Evolutionary conservation across 2,113 vertebrate species (phyloP), one percentile per base, ranked within the genome.

Genomic region (Acrocephalus arundinaceus): DNA sequence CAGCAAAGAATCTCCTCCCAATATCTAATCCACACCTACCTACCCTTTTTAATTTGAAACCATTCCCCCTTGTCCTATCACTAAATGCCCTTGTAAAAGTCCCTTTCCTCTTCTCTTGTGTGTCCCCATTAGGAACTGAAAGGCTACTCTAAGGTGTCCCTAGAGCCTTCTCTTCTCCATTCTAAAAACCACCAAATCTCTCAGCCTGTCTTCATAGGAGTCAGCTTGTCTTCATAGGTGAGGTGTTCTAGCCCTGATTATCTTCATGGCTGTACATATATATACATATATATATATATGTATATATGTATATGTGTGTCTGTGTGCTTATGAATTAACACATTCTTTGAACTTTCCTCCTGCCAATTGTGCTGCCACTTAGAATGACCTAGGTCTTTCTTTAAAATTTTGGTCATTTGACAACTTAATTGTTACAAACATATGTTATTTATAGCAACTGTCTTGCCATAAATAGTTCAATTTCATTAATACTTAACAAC

Each of bases 381-480:
- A 16, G 75, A 94, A 78, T 67, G 74, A 96, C 27, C 52, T 15
- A 94, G 74, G 85, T 95, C 19, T 52, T 71, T 87, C 77, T 87
- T 80, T 66, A 91, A 92, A 92, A 84, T 72, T 63, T 83, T 65
- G 62, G 21, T 76, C 49, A 66, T 76, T 85, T 82, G 84, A 66
- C 54, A 65, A 28, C 54, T 89, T 55, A 96, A 80, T 46, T 85
- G 31, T 80, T 73, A 73, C 3, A 57, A 39, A 62, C 28, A 39
- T 18, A 62, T 39, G 25, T 28, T 28, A 62, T 13, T 39, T 62
- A 39, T 62, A 11, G 66, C n/a, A 93, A 83, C 41, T 77, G 71
- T 78, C 55, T 93, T 74, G 27, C 76, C 95, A 97, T 91, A 96
- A 97, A 96, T 96, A 96, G 58, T 57, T 89, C 31, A 30, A 58